A percentile compares a stretch with the other conserved stretches of the same genome.
These are phyloP conservation scores for Sericinus montela DNA, from an alignment of 2,888 invertebrate species.

Conservation along the genomic window DNA sequence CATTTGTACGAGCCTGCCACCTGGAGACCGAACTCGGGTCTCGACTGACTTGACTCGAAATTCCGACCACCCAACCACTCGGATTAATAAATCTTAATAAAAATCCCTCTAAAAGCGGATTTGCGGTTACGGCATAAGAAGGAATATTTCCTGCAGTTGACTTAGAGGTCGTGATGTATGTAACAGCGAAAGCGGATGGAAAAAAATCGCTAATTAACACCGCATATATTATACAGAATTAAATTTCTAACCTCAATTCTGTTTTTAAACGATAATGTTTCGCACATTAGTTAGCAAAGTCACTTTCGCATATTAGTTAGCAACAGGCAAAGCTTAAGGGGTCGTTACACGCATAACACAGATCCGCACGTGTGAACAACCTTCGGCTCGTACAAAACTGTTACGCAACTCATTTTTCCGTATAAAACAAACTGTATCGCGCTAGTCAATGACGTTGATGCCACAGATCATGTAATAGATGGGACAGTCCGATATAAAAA, in stretches of 20 bases:
- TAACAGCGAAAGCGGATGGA: too few species aligned
- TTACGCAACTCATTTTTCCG: slow-evolving; percentile 19
- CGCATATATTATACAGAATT: not conserved
- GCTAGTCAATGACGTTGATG: not conserved
- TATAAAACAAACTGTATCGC: slow-evolving; percentile 19
- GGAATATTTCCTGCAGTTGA: too few species aligned
- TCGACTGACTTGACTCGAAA: too few species aligned
- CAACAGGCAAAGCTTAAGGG: slow-evolving; percentile 1
- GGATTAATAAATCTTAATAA: too few species aligned
- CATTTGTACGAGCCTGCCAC: too few species aligned
- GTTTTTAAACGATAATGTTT: slow-evolving; percentile 4
- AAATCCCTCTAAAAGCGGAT: too few species aligned
- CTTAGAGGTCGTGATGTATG: too few species aligned
- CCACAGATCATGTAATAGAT: not conserved
- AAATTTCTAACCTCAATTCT: slow-evolving; percentile 8
- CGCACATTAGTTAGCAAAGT: not conserved
- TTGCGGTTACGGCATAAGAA: too few species aligned
- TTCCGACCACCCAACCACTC: too few species aligned
- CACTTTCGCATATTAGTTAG: slow-evolving; percentile 4
- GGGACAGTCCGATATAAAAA: not conserved
- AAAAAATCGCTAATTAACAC: not conserved
- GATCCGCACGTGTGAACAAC: slow-evolving; percentile 13
- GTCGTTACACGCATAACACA: slow-evolving; percentile 6
- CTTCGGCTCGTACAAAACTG: slow-evolving; percentile 6
- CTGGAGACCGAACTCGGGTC: too few species aligned